Evolutionary conservation across 2,797 vertebrate genomes (phyloP), one percentile per base, ranked within the genome.

Genomic region (Xenentodon cancila): DNA sequence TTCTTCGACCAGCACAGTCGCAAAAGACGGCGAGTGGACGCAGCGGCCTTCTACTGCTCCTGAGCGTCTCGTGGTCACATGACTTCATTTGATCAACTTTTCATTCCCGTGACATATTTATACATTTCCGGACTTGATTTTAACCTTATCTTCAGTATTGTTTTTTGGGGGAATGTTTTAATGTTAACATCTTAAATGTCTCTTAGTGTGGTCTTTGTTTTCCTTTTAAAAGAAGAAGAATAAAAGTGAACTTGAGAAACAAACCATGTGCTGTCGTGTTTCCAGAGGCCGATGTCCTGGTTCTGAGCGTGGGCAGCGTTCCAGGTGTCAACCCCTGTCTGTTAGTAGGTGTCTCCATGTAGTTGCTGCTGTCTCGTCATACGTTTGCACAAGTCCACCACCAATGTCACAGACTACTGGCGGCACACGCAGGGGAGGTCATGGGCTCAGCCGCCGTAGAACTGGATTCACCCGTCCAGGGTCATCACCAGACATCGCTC

Each of bases 1-100:
- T 94, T 94, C 77, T 94, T 94, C 0, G 92, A 94, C 77, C 80
- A 93, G 56, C 92, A 92, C 58, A 88, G 67, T 62, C 87, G 91
- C 1, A 93, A 93, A 57, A 85, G 93, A 56, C 75, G 84, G 1
- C 58, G 91, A 63, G 82, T 79, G 0, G 80, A 91, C 1, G 59
- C 64, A 0, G 77, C 76, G 19, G 77, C 79, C 49, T 91, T 89
- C 60, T 90, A 88, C 75, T 86, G 77, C 66, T 77, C 81, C 79
- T 93, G 86, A 93, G 51, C 4, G 5, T 21, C 42, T 40, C 8
- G 16, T 43, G 48, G 48, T 62, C 53, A 9, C 3, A 7, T 9
- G 43, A n/a, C 49, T 8, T 15, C 4, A 4, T n/a, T 6, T 16
- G 19, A 3, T 54, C 47, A 17, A 17, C 20, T 25, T 20, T 50